Evolutionary conservation across 2,888 invertebrate species (phyloP).

Genomic region (Rotaria sp.): DNA sequence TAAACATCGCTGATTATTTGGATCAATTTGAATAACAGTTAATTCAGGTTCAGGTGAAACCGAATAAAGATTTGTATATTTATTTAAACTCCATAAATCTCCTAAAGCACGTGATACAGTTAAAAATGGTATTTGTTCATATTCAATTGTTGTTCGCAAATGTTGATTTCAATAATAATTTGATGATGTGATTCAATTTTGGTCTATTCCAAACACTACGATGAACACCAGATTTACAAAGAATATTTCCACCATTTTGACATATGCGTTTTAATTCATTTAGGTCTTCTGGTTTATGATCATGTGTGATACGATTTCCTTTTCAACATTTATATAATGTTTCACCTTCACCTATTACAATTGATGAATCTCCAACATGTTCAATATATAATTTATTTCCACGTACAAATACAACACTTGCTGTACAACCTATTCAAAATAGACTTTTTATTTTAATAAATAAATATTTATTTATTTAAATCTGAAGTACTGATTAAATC

Average conservation of each 20-base stretch:
- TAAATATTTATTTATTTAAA: too few species aligned
- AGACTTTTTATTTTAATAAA: too few species aligned
- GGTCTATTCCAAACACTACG: constrained; percentile 95
- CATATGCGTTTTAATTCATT: constrained; percentile 75
- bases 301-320: constrained; percentile 56
- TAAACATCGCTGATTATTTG: constrained; percentile 65
- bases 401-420: constrained; percentile 86
- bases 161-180: constrained; percentile 20
- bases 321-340: constrained; percentile 41
- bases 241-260: constrained; percentile 59
- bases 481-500: constrained; percentile 92
- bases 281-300: constrained; percentile 86
- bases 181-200: constrained; percentile 40
- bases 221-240: constrained; percentile 74
- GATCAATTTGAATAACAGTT: constrained; percentile 72
- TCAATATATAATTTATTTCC: constrained; percentile 84
- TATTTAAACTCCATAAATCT: constrained; percentile 94
- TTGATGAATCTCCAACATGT: constrained; percentile 95
- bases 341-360: constrained; percentile 67
- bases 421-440: constrained; percentile 62
- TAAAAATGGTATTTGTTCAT: constrained; percentile 59
- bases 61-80: constrained; percentile 77
- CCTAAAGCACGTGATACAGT: constrained; percentile 91
- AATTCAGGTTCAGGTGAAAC: constrained; percentile 96
- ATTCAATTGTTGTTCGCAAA: constrained; percentile 63